Evolutionary conservation across 1,140 invertebrate genomes (phyloP).

Genomic region (Venustaconcha ellipsiformis): DNA sequence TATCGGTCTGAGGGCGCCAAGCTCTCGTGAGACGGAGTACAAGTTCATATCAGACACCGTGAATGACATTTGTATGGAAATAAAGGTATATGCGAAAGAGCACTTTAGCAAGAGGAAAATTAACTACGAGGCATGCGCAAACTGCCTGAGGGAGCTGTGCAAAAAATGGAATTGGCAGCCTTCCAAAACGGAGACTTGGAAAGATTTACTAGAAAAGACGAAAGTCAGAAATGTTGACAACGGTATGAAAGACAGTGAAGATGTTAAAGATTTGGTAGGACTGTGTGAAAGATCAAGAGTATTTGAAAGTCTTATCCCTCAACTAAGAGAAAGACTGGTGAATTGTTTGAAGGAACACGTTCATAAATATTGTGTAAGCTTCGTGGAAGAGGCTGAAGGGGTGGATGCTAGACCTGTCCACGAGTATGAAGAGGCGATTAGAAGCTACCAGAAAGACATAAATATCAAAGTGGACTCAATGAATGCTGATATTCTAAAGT

Average conservation of each 20-base stretch:
- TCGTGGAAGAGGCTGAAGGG: conserved; percentile 40
- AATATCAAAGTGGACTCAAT: conserved; percentile 40
- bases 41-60: conserved; percentile 38
- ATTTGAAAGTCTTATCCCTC: conserved; percentile 49
- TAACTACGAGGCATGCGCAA: conserved; percentile 35
- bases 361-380: conserved; percentile 51
- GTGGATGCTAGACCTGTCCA: conserved; percentile 39
- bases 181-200: conserved; percentile 39
- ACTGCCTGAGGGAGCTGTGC: conserved; percentile 35
- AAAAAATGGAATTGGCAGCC: conserved; percentile 32
- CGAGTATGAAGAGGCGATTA: conserved; percentile 45
- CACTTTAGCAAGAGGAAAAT: conserved; percentile 35
- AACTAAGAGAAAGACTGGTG: conserved; percentile 38
- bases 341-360: conserved; percentile 46
- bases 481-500: conserved; percentile 45
- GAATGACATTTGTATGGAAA: conserved; percentile 39
- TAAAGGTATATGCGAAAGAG: conserved; percentile 44
- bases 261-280: conserved; percentile 30
- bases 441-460: conserved; percentile 39
- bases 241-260: conserved; percentile 21
- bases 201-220: conserved; percentile 44
- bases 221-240: conserved; percentile 27
- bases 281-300: conserved; percentile 47
- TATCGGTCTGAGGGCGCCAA: conserved; percentile 29
- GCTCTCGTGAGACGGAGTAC: conserved; percentile 45